phyloP scores from a whole-genome alignment of 2,113 vertebrate species.

The Oenanthe oenanthe region DNA sequence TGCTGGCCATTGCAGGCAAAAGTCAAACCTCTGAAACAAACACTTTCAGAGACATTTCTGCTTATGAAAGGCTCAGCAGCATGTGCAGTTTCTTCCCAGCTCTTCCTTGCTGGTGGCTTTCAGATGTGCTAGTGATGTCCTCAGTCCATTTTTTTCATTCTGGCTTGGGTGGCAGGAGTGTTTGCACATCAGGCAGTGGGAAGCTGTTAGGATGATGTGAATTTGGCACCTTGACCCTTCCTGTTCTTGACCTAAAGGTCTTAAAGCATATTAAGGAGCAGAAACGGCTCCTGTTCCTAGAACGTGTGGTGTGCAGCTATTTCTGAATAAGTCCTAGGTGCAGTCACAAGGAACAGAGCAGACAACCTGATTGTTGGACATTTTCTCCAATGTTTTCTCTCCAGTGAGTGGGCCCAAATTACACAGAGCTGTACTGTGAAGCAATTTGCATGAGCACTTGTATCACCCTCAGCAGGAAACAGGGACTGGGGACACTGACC shows the following conservation, averaged over 20 bases:
- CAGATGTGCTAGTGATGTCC: not conserved
- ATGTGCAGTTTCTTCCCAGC: not conserved
- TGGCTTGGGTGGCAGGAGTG: not conserved
- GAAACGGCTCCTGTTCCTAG: not conserved
- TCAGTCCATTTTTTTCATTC: not conserved
- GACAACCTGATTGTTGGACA: not conserved
- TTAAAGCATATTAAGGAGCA: not conserved
- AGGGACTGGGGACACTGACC: not conserved
- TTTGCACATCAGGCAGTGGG: not conserved
- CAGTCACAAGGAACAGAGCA: not conserved
- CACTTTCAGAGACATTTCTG: not conserved
- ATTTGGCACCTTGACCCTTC: not conserved
- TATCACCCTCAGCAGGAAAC: not conserved
- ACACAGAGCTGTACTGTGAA: not conserved
- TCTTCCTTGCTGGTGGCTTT: not conserved
- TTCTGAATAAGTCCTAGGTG: not conserved
- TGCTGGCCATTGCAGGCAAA: not conserved
- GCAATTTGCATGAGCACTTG: not conserved
- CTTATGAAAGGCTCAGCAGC: not conserved
- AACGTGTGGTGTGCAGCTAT: rapidly evolving
- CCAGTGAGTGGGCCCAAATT: not conserved
- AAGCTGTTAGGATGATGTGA: not conserved
- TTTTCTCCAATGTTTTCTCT: not conserved
- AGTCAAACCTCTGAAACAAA: not conserved
- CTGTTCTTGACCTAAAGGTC: not conserved